phyloP scores from a whole-genome alignment of 2,797 vertebrate species.

The Sebastes itinus region DNA sequence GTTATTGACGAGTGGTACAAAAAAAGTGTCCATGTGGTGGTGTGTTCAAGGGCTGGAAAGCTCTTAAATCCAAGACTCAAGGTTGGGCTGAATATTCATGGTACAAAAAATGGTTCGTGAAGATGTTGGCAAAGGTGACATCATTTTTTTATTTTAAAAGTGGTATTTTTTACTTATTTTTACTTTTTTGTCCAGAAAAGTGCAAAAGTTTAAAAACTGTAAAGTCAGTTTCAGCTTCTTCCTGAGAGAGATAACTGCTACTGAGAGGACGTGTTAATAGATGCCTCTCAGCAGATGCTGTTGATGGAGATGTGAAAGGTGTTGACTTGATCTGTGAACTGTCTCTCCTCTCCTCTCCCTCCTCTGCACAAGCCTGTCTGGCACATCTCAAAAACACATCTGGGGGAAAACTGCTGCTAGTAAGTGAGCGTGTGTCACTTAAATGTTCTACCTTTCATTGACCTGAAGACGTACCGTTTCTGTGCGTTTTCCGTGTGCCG shows the following conservation, averaged over 20 bases:
- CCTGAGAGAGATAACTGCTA: not conserved
- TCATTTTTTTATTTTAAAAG: not conserved
- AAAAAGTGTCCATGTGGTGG: not conserved
- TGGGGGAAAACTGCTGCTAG: not conserved
- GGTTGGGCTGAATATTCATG: not conserved
- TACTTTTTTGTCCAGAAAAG: not conserved
- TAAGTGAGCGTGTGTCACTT: conserved; percentile 19
- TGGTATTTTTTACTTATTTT: not conserved
- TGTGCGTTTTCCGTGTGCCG: conserved; percentile 8
- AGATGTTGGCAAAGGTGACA: not conserved
- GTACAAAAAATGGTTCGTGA: not conserved
- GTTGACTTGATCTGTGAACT: conserved; percentile 51
- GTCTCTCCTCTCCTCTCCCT: conserved; percentile 28
- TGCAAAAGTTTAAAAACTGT: not conserved
- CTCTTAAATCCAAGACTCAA: not conserved
- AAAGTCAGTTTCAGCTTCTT: not conserved
- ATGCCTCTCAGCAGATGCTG: conserved; percentile 31
- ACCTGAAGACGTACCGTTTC: conserved; percentile 46
- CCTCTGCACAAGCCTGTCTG: conserved; percentile 55
- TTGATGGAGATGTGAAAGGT: conserved; percentile 57
- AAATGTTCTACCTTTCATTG: conserved; percentile 55
- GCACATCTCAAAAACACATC: conserved; percentile 43
- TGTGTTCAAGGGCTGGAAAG: not conserved
- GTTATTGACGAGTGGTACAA: not conserved
- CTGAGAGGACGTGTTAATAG: conserved; percentile 17